These are phyloP conservation scores for Lytechinus variegatus DNA, from an alignment of 35 echinoderm and acorn worm genomes.

Conservation along the genomic window DNA sequence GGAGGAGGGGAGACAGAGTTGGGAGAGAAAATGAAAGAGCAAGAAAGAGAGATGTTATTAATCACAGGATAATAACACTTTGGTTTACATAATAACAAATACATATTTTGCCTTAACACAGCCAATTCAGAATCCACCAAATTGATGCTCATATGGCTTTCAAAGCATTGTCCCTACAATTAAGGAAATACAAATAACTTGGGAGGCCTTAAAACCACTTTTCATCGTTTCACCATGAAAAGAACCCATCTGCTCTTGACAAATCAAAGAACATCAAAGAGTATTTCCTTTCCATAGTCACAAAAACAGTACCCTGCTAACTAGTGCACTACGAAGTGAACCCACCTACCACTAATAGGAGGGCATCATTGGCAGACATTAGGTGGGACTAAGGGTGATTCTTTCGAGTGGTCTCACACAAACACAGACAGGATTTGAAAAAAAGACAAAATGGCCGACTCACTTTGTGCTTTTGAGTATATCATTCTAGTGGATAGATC, in stretches of 20 bases:
- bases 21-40: neutral
- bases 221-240: neutral
- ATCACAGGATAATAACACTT: no score
- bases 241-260: neutral
- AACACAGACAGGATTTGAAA: neutral
- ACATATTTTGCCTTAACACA: no score
- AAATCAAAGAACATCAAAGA: neutral
- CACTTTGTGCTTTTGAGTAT: conserved; percentile 9
- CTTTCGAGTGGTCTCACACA: neutral
- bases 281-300: neutral
- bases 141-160: no score
- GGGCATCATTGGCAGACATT: neutral
- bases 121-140: no score
- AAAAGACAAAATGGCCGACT: neutral
- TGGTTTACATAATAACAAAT: no score
- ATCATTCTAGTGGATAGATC: neutral
- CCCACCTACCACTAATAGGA: neutral
- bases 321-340: neutral
- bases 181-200: neutral
- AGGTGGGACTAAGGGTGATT: neutral
- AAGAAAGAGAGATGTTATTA: neutral
- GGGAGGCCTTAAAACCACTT: neutral
- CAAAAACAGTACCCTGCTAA: neutral
- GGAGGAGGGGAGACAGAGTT: neutral
- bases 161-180: neutral